Evolutionary conservation across 2,113 vertebrate species (phyloP), one percentile per base, ranked within the genome.

Genomic region (Paradoxurus hermaphroditus): DNA sequence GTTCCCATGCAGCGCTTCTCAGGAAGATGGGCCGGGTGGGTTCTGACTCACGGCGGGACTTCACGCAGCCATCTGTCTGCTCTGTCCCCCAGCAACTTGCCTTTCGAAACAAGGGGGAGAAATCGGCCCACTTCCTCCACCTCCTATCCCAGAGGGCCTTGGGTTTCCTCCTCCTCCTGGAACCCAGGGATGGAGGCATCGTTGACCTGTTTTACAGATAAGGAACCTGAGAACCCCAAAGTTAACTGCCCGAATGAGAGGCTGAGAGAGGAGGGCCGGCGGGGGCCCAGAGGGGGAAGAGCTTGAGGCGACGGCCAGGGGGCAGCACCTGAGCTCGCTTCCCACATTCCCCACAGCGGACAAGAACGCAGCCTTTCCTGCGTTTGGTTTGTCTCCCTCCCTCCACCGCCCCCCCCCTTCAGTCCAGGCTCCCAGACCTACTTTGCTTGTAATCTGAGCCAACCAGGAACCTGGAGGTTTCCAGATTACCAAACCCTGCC

Each of bases 91-190:
- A 85, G 91, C 82, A 56, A 94, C 44, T 4, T 49, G 72, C 63
- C 91, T 95, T 95, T 86, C 7, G 19, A 96, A 88, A 96, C 27
- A 51, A 13, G 62, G 41, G 27, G 82, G 82, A 97, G 78, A 91
- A 93, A 83, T 34, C 31, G 3, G 72, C 79, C 93, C 86, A 95
- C 89, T 97, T 95, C 97, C 93, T 97, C 85, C 41, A 82, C n/a
- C 67, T 85, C 89, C 89, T 75, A 41, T 73, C 68, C 29, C 27
- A 72, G 93, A 91, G 56, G 77, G 77, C 85, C 53, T 51, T 51
- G 85, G 86, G 1, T 41, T 56, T 53, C 31, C 73, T 27, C 7
- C 49, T 90, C 59, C 53, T 29, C n/a, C 78, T 10, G 31, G 86
- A 44, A 46, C 78, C 46, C 82, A 68, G 59, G 51, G 75, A 84